These are phyloP conservation scores for Cylas formicarius DNA, from an alignment of 1,140 invertebrate species.

Conservation along the genomic window DNA sequence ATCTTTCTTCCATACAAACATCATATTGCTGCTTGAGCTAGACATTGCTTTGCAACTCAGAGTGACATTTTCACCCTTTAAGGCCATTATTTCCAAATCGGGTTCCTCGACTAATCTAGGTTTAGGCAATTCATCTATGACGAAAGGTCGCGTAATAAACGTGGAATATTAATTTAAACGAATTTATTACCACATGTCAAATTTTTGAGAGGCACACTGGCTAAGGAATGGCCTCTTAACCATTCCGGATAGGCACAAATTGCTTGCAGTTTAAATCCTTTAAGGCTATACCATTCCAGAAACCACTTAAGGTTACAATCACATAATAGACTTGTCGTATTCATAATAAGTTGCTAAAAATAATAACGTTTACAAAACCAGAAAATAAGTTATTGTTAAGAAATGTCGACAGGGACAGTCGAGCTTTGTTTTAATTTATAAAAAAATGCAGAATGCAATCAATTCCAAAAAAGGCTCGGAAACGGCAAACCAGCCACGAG, in stretches of 20 bases:
- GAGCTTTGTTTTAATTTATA: slow-evolving; percentile 4
- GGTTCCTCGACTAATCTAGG: slow-evolving; percentile 79
- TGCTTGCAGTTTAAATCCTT: slow-evolving; percentile 26
- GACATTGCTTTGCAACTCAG: slow-evolving; percentile 72
- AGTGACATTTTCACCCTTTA: slow-evolving; percentile 77
- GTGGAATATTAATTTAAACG: slow-evolving; percentile 6
- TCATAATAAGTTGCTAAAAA: slow-evolving; percentile 51
- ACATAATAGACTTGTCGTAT: slow-evolving; percentile 50
- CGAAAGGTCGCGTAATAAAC: background rate
- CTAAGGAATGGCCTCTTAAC: slow-evolving; percentile 59
- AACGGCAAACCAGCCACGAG: no score
- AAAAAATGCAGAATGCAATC: no score
- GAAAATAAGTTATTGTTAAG: background rate
- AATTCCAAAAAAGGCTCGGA: no score
- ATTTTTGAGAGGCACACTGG: slow-evolving; percentile 58
- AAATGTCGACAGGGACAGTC: background rate
- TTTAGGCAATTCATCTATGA: slow-evolving; percentile 69
- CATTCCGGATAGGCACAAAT: slow-evolving; percentile 71
- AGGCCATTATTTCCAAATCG: slow-evolving; percentile 66
- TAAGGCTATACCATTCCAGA: slow-evolving; percentile 27
- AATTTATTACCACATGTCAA: slow-evolving; percentile 36
- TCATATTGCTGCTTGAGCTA: slow-evolving; percentile 52
- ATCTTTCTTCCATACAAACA: slow-evolving; percentile 84
- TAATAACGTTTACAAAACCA: background rate
- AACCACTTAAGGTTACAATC: slow-evolving; percentile 35